These are phyloP conservation scores for Paracanthobrama guichenoti DNA, from an alignment of 2,113 vertebrate genomes.

Conservation along the genomic window DNA sequence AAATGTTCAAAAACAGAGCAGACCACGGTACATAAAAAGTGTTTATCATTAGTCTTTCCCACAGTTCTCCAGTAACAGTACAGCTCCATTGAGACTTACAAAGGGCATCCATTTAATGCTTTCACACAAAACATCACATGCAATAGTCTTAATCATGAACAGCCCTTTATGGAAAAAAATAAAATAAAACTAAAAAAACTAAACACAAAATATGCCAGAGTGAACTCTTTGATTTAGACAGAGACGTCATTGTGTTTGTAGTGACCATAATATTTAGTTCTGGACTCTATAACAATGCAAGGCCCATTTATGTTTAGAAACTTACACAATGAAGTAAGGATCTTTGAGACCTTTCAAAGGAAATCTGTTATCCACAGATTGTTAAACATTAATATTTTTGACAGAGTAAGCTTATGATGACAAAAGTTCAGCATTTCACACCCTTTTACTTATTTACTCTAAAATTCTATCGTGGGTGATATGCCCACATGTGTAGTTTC, in stretches of 20 bases:
- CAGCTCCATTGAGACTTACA: background rate
- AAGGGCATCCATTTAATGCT: background rate
- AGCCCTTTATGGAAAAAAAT: background rate
- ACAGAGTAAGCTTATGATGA: background rate
- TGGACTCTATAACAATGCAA: background rate
- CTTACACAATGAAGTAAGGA: background rate
- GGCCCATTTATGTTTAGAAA: background rate
- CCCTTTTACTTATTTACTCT: too few species aligned
- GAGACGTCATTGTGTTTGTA: conserved; percentile 5
- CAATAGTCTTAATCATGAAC: background rate
- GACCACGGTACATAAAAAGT: background rate
- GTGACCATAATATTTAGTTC: background rate
- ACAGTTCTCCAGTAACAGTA: conserved; percentile 24
- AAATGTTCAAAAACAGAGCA: background rate
- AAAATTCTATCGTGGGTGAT: too few species aligned
- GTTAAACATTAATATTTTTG: conserved; percentile 22
- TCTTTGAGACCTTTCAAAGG: background rate
- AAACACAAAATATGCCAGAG: background rate
- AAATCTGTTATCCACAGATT: background rate
- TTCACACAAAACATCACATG: conserved; percentile 7
- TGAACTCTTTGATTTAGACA: conserved; percentile 8
- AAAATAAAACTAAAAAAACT: too few species aligned
- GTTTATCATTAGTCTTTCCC: background rate
- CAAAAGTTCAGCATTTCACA: background rate
- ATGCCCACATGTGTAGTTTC: too few species aligned